These are phyloP conservation scores for Parapristionchus giblindavisi DNA, from an alignment of 2,888 invertebrate genomes.

Conservation along the genomic window DNA sequence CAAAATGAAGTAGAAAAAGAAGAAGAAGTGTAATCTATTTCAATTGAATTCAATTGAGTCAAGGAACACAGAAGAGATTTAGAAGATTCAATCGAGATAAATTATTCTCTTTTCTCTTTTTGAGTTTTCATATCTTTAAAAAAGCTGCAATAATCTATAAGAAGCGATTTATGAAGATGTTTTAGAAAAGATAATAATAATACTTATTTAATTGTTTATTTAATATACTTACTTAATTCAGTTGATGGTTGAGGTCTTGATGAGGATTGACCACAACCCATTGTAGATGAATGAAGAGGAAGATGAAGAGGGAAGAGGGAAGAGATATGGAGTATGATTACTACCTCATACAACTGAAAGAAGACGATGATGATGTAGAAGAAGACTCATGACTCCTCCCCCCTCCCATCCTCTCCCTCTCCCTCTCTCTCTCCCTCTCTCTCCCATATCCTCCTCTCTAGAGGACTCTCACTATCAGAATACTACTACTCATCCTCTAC, in stretches of 20 bases:
- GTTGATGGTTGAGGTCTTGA: conserved; percentile 49
- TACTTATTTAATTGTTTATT: too few species aligned
- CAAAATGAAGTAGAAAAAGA: too few species aligned
- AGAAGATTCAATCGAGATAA: too few species aligned
- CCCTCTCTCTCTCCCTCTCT: conserved; percentile 13
- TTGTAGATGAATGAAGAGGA: conserved; percentile 32
- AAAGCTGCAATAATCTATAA: too few species aligned
- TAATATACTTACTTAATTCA: conserved; percentile 58
- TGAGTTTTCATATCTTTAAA: too few species aligned
- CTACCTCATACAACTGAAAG: neutral
- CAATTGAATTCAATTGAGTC: too few species aligned
- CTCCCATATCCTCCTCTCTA: conserved; percentile 1
- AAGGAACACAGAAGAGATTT: too few species aligned
- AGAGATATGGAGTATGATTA: conserved; percentile 15
- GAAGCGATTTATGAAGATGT: too few species aligned
- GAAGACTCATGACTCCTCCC: conserved; percentile 27
- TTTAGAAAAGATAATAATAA: too few species aligned
- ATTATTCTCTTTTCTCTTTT: too few species aligned
- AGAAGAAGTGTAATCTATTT: too few species aligned
- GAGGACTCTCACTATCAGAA: neutral
- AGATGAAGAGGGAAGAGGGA: conserved; percentile 1
- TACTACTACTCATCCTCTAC: neutral
- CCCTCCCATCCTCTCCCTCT: neutral
- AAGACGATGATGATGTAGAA: conserved; percentile 12
- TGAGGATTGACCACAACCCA: conserved; percentile 60